Base-by-base conservation (phyloP, 2,888 invertebrate species). In the Ectemnius continuus region DNA sequence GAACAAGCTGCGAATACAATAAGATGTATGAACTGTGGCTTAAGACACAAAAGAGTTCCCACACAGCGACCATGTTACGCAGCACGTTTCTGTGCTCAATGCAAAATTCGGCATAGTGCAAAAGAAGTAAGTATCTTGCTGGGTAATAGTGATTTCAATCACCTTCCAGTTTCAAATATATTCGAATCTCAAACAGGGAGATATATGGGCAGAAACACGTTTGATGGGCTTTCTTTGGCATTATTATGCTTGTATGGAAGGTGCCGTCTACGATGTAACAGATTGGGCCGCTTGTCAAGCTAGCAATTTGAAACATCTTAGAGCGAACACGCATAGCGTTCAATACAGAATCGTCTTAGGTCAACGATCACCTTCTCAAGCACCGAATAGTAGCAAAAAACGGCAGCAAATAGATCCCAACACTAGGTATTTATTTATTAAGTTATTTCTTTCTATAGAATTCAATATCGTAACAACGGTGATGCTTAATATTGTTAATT, bases 261-360 rank as follows among this genome's bases (percentile, higher is more conserved):
- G 97, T 69, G 96, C 96, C 77, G 96, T 98, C 45, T 98, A 97
- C 91, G 97, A 98, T 92, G 98, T 99, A 86, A 98, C 98, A 60
- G 97, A 98, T 91, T 98, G 98, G 98, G 98, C 98, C 23, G 96
- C 96, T 81, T 98, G 98, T 91, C 97, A 98, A 93, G 96, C 95
- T 86, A 93, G 93, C 70, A 94, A 94, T 90, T 92, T 95, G 83
- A 94, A 94, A 85, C 97, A 98, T 91, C 93, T 98, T 82, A 95
- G 96, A 91, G 96, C 97, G 14, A 97, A 98, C 92, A 96, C 96
- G 75, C 98, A 98, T 92, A 95, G 95, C 91, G 97, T 98, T 76
- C 97, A 97, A 91, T 97, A 96, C 91, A 93, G 96, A 85, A 96
- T 97, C 89, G 95, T 96, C 83, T 93, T 96, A 79, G 96, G 96